Evolutionary conservation across 2,888 invertebrate species (phyloP).

Genomic region (Syrphus vitripennis): DNA sequence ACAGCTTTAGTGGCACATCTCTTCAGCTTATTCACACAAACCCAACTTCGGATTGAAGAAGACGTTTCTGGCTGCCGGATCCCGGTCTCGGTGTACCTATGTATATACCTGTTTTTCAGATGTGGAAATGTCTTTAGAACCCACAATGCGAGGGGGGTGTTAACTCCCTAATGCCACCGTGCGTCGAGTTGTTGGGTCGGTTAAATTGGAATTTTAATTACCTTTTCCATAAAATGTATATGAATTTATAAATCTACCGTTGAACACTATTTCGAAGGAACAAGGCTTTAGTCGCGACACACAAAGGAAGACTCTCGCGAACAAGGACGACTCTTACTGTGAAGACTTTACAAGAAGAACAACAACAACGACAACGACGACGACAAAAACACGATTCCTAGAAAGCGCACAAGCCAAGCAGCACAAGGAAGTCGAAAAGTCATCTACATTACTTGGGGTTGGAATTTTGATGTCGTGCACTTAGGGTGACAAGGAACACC

Average conservation of each 20-base stretch:
- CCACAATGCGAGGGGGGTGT: not conserved
- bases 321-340: conserved; percentile 13
- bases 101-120: not conserved
- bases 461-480: conserved; percentile 66
- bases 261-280: conserved; percentile 12
- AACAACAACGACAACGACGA: not conserved
- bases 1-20: conserved; percentile 66
- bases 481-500: conserved; percentile 65
- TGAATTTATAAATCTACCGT: conserved; percentile 60
- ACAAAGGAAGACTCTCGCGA: conserved; percentile 26
- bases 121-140: conserved; percentile 17
- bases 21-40: conserved; percentile 63
- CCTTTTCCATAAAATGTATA: conserved; percentile 73
- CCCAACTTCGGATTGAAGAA: conserved; percentile 18
- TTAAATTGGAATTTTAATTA: conserved; percentile 74
- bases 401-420: not conserved
- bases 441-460: conserved; percentile 55
- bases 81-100: not conserved
- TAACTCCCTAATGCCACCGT: not conserved
- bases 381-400: not conserved
- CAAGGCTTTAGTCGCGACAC: not conserved
- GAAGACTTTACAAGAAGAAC: not conserved
- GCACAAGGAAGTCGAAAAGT: conserved; percentile 56
- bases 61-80: conserved; percentile 1
- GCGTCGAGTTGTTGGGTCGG: conserved; percentile 54